Base-by-base conservation (phyloP, 2,888 invertebrate species). In the Metellina segmentata region DNA sequence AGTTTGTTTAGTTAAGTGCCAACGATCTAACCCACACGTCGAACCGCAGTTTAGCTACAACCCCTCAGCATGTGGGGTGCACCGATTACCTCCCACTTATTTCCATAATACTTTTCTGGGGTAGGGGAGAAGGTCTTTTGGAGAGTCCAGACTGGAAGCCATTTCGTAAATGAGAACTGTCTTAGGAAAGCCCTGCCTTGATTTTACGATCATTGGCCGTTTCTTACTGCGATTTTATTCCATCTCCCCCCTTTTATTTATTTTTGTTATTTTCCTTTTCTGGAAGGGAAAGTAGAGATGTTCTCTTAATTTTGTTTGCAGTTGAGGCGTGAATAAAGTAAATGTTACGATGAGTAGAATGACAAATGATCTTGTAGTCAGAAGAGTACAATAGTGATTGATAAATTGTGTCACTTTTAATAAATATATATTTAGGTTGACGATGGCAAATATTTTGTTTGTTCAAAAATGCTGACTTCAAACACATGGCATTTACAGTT, bases 161-260 rank as follows among this genome's bases (percentile, higher is more conserved):
- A 81, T 88, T 88, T 81, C 16, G 61, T 72, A 88, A 88, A 88
- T 88, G 88, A 88, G 81, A 88, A 75, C 88, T 81, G 88, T 81
- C 81, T 88, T 79, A 85, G 34, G 34, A 19, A 48, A 61, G 61
- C 81, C 81, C 13, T 74, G 61, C 81, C 81, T 20, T 20, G 53
- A 81, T 81, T 88, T 88, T 71, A 88, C 69, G 88, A 69, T 88
- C 81, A 75, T 71, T 82, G 70, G 71, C 20, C 20, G 34, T 79
- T 79, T 69, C 53, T 75, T 52, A 52, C 79, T 51, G 79, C 53
- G 51, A 48, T 77, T 51, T 52, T 79, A 79, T 52, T 79, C 51
- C 61, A 61, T 16, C 13, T 61, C 51, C 52, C 53, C 52, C 20
- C 75, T n/a, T 6, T 85, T 85, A 1, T 61, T 78, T 78, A 51